phyloP scores from a whole-genome alignment of 2,113 vertebrate genomes.

The Pseudopipra pipra region DNA sequence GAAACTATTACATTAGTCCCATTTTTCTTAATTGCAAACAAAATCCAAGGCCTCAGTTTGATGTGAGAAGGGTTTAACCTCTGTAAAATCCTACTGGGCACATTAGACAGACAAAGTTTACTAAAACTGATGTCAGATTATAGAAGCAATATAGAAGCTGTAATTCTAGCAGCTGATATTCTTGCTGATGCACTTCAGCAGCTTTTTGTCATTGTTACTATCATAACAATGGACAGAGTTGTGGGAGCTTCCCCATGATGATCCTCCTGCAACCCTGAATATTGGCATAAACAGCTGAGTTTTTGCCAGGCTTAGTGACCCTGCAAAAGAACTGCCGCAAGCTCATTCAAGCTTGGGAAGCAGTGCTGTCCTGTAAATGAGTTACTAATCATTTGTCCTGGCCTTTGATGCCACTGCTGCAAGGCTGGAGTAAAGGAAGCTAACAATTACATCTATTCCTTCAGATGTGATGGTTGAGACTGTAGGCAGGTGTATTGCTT shows the following conservation, averaged over 20 bases:
- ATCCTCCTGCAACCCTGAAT: neutral
- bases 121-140: conserved; percentile 15
- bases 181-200: neutral
- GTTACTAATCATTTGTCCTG: neutral
- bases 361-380: neutral
- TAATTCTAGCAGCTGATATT: neutral
- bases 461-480: neutral
- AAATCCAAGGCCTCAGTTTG: neutral
- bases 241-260: neutral
- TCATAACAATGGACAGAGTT: neutral
- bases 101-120: neutral
- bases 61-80: neutral
- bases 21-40: neutral
- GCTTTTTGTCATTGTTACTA: neutral
- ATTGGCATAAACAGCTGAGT: conserved; percentile 2
- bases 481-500: neutral
- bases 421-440: neutral
- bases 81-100: neutral
- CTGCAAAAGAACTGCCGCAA: neutral
- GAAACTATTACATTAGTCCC: neutral
- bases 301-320: conserved; percentile 11
- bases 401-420: neutral
- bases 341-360: neutral
- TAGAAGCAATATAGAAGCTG: conserved; percentile 20
- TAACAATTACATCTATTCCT: neutral